A percentile compares a stretch with the other conserved stretches of the same genome.
Evolutionary conservation across 1,140 invertebrate species (phyloP).

Genomic region (Heliconius eleuchia): DNA sequence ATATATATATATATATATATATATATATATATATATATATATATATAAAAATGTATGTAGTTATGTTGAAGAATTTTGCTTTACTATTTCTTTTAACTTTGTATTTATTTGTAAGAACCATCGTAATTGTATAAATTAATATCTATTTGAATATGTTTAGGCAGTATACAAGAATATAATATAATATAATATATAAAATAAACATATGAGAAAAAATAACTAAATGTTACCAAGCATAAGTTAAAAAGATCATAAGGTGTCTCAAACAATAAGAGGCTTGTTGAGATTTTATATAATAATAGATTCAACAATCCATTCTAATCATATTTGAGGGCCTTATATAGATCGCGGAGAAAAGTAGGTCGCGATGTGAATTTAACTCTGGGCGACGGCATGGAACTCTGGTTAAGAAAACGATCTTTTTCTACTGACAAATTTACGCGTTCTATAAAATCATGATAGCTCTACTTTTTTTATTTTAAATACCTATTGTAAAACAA

Average conservation of each 20-base stretch:
- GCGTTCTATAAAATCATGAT: neutral
- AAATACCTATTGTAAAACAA: neutral
- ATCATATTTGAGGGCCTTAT: conserved; percentile 18
- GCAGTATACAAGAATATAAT: no score
- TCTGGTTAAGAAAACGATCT: conserved; percentile 29
- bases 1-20: no score
- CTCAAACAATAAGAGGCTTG: neutral
- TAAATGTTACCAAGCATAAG: neutral
- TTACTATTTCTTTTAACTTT: no score
- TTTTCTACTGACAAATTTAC: conserved; percentile 2
- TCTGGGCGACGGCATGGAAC: conserved; percentile 28
- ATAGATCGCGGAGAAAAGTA: conserved; percentile 36
- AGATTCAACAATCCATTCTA: conserved; percentile 8
- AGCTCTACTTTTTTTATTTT: neutral
- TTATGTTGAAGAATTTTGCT: no score
- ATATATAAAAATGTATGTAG: no score
- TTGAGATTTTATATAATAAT: conserved; percentile 13
- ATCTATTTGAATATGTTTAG: no score
- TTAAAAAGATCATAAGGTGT: neutral
- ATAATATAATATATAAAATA: no score
- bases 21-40: no score
- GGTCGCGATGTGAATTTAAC: conserved; percentile 37
- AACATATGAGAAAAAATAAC: neutral
- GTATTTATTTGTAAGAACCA: no score
- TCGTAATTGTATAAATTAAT: no score